These are phyloP conservation scores for Helogale parvula DNA, from an alignment of 2,113 vertebrate species.

Conservation along the genomic window DNA sequence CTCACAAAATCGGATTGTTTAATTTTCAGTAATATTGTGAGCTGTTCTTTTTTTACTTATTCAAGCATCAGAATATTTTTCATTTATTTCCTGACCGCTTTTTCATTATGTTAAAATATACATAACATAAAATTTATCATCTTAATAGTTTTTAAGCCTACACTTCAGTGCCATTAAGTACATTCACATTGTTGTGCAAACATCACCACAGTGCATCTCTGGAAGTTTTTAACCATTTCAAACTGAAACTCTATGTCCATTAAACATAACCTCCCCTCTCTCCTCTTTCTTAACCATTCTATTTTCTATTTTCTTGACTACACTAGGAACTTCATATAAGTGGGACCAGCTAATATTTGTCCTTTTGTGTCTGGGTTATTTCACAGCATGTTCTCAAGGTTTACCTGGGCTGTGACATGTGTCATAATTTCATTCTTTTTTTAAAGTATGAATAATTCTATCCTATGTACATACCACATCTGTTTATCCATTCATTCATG, in stretches of 20 bases:
- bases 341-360: neutral
- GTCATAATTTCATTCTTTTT: neutral
- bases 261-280: neutral
- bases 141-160: neutral
- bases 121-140: neutral
- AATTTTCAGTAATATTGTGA: neutral
- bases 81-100: neutral
- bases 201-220: neutral
- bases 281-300: neutral
- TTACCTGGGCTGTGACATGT: neutral
- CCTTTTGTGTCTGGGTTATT: neutral
- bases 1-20: slow-evolving; percentile 21
- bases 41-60: neutral
- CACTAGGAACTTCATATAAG: neutral
- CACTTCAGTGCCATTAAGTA: neutral
- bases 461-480: neutral
- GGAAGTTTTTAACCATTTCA: neutral
- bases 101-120: neutral
- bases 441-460: neutral
- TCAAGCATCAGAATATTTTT: neutral
- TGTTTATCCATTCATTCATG: neutral
- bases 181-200: neutral
- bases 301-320: neutral
- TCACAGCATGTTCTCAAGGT: neutral
- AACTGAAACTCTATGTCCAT: neutral